These are phyloP conservation scores for Bovichtus diacanthus DNA, from an alignment of 2,797 vertebrate species.

Conservation along the genomic window DNA sequence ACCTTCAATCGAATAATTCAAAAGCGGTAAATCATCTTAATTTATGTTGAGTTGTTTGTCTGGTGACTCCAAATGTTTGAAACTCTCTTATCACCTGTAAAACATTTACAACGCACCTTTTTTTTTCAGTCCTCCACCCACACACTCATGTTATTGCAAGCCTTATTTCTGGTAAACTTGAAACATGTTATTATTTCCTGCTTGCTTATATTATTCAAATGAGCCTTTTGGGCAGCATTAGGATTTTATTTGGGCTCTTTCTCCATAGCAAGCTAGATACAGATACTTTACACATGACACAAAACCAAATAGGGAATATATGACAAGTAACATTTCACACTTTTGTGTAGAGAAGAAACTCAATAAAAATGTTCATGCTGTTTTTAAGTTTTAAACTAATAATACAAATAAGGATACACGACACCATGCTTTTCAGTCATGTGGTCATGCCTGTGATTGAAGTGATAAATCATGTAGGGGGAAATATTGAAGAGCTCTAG, in stretches of 20 bases:
- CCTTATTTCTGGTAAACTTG: neutral
- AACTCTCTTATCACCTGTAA: neutral
- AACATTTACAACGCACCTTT: slow-evolving; percentile 2
- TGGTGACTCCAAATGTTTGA: neutral
- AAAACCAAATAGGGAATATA: neutral
- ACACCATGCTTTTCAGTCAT: neutral
- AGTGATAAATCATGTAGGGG: neutral
- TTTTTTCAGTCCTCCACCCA: neutral
- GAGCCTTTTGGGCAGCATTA: neutral
- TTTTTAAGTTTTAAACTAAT: neutral
- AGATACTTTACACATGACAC: slow-evolving; percentile 7
- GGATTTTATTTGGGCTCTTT: neutral
- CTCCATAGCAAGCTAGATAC: neutral
- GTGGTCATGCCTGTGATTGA: neutral
- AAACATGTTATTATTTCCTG: slow-evolving; percentile 3
- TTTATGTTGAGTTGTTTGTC: neutral
- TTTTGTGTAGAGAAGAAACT: neutral
- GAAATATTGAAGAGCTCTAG: neutral
- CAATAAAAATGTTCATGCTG: neutral
- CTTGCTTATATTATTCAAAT: slow-evolving; percentile 19
- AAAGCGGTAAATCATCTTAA: slow-evolving; percentile 2
- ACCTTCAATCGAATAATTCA: slow-evolving; percentile 1
- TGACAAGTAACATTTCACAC: neutral
- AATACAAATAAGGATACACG: neutral
- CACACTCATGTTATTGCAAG: neutral